A percentile compares a stretch with the other conserved stretches of the same genome.
These are phyloP conservation scores for Melanotaenia parkinsoni DNA, from an alignment of 2,797 vertebrate species.

Conservation along the genomic window DNA sequence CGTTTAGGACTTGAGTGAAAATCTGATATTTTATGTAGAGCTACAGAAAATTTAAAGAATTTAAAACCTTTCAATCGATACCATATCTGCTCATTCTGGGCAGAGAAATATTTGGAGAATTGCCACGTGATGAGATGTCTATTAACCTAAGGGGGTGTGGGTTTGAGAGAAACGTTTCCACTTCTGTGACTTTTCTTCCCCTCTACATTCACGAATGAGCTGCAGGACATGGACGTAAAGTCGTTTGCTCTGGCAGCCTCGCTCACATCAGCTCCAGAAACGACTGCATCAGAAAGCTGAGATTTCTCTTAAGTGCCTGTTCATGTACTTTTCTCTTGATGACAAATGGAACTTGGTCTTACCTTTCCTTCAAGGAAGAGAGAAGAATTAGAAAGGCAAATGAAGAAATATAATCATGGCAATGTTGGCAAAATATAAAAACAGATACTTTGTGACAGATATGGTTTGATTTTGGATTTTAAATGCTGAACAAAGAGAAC, in stretches of 20 bases:
- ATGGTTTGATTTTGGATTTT: constrained; percentile 52
- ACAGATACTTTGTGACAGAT: constrained; percentile 29
- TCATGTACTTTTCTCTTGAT: constrained; percentile 42
- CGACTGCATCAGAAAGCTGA: constrained; percentile 39
- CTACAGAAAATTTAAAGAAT: background rate
- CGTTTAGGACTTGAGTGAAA: background rate
- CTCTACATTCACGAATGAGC: constrained; percentile 45
- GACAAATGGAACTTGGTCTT: constrained; percentile 51
- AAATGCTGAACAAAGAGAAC: constrained; percentile 41
- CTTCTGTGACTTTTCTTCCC: constrained; percentile 37
- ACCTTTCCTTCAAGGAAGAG: constrained; percentile 32
- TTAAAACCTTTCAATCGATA: background rate
- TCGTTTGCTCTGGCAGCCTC: constrained; percentile 20
- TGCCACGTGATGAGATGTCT: constrained; percentile 55
- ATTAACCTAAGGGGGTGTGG: constrained; percentile 57
- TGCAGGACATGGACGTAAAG: constrained; percentile 30
- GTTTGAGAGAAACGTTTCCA: constrained; percentile 49
- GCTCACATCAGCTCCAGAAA: constrained; percentile 44
- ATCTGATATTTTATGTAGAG: background rate
- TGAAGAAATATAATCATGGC: constrained; percentile 59
- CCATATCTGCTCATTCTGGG: constrained; percentile 38
- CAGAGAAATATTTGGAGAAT: constrained; percentile 43
- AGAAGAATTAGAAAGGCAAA: constrained; percentile 51
- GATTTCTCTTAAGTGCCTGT: constrained; percentile 58
- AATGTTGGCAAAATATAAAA: constrained; percentile 36